Evolutionary conservation across 2,797 vertebrate genomes (phyloP).

Genomic region (Cephalopachus bancanus): DNA sequence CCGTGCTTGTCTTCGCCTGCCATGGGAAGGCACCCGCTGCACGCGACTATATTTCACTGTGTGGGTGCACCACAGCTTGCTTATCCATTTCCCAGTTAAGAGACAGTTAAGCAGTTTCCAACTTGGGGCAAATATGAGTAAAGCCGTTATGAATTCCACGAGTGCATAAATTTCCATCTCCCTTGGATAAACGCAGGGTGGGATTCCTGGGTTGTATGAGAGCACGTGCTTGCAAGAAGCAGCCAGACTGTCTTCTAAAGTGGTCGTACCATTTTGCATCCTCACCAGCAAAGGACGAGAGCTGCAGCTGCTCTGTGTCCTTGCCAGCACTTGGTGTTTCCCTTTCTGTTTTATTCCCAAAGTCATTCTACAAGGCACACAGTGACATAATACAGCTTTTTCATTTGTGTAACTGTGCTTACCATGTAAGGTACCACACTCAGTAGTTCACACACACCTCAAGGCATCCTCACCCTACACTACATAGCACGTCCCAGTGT

Average conservation of each 20-base stretch:
- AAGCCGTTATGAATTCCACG: background rate
- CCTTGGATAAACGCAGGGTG: background rate
- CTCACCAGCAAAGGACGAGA: accelerated
- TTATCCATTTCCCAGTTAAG: background rate
- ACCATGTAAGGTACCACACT: accelerated
- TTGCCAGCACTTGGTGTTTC: background rate
- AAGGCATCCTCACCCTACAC: background rate
- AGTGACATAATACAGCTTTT: background rate
- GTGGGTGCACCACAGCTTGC: accelerated
- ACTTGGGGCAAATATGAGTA: background rate
- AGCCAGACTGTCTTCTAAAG: background rate
- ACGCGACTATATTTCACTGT: accelerated
- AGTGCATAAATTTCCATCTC: background rate
- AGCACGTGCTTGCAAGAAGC: background rate
- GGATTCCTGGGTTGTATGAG: background rate
- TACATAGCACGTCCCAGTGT: background rate
- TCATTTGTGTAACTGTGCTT: background rate
- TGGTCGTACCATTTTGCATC: background rate
- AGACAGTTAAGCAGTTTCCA: background rate
- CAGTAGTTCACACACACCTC: background rate
- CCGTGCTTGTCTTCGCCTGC: no score
- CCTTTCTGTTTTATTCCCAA: background rate
- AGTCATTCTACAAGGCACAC: background rate
- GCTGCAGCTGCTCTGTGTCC: background rate
- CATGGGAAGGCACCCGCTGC: accelerated